Conservation (phyloP, 2,113 vertebrate species). For the Oryzias javanicus region DNA sequence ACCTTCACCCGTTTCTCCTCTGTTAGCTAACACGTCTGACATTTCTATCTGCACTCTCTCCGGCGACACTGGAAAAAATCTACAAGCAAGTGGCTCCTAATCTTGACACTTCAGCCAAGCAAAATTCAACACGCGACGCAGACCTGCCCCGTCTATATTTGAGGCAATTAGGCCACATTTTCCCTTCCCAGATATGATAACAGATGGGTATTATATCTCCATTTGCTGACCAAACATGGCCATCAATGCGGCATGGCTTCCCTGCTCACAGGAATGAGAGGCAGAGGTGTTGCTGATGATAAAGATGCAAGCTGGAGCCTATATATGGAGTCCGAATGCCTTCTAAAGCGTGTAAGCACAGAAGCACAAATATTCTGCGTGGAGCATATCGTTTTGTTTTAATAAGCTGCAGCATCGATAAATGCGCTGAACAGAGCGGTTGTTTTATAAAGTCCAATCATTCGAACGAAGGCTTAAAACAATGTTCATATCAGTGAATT, state of each 20-base stretch:
- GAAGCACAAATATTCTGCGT: constrained; percentile 22
- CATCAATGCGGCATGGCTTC: constrained; percentile 77
- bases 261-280: constrained; percentile 67
- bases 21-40: constrained; percentile 20
- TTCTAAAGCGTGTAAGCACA: constrained; percentile 27
- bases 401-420: neutral
- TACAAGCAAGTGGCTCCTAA: constrained; percentile 71
- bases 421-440: constrained; percentile 5
- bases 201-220: constrained; percentile 76
- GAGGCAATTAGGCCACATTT: constrained; percentile 73
- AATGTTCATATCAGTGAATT: constrained; percentile 37
- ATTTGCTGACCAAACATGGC: constrained; percentile 83
- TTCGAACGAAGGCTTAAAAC: constrained; percentile 46
- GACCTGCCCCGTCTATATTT: constrained; percentile 72
- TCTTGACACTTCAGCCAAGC: constrained; percentile 73
- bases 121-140: constrained; percentile 62
- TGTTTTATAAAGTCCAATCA: constrained; percentile 17
- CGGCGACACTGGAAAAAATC: constrained; percentile 58
- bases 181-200: constrained; percentile 66
- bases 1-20: constrained; percentile 2
- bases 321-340: constrained; percentile 66
- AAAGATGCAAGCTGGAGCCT: constrained; percentile 62
- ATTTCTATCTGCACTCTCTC: constrained; percentile 31
- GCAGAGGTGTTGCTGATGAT: constrained; percentile 82
- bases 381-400: constrained; percentile 12